Evolutionary conservation across 1,140 invertebrate genomes (phyloP), one percentile per base, ranked within the genome.

Genomic region (Theocolax elegans): DNA sequence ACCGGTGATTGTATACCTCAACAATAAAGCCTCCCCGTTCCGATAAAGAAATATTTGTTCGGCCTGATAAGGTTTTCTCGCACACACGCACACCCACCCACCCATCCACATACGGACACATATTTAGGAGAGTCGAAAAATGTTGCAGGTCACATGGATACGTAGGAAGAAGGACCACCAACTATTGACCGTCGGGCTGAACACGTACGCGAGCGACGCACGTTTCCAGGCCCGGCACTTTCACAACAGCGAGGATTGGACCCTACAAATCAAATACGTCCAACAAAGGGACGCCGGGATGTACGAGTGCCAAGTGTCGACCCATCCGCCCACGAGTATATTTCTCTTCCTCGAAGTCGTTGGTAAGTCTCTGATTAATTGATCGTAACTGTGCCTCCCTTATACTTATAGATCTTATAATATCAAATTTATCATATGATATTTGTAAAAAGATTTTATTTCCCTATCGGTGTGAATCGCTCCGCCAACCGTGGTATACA

Each of bases 251-350:
- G 92, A 94, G 89, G 94, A 95, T 81, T 96, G 94, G 94, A 93
- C 92, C 35, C 86, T 96, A 62, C 92, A 94, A 87, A 92, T 96
- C 75, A 92, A 92, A 81, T 93, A 90, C 84, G 92, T 94, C 29
- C 92, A 94, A 79, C 88, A 89, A 74, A 88, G 91, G 67, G 94
- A 96, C 82, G 91, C 90, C 17, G 94, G 94, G 29, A 83, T 90
- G 60, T 96, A 95, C 84, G 93, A 96, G 84, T 96, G 94, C 83
- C 94, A 95, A 87, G 92, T 96, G 15, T 94, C 93, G 27, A 93
- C 93, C 25, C 93, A 95, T 87, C 94, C 94, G 54, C 93, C 93
- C 65, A 92, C 92, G 19, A 94, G 92, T 83, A 93, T 94, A 86
- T 94, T 94, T 84, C 83, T 95, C 59, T 89, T 90, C 72, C 88